Base-by-base conservation (phyloP, 2,797 vertebrate genomes). In the Brotula barbata region DNA sequence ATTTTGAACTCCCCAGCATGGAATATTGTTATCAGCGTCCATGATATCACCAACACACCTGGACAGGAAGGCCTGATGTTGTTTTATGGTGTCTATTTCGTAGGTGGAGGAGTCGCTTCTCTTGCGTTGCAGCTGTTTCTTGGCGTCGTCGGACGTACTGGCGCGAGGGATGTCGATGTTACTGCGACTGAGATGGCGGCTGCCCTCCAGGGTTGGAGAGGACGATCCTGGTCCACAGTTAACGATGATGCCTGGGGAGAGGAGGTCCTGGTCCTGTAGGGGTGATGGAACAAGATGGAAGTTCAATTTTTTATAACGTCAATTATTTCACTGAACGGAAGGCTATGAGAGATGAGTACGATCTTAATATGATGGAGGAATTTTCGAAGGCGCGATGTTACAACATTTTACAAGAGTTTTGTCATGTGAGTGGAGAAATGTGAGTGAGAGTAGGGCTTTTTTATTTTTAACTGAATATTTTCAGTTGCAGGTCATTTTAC, bases 21-120 rank as follows among this genome's bases (percentile, higher is more conserved):
- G 36, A 28, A 20, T 36, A n/a, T 22, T 41, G 25, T 65, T 44
- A 40, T 57, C 15, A 4, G 25, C 21, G 17, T 47, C 23, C 16
- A 12, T 13, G 13, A 21, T 21, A 3, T 25, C 53, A 54, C 16
- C 33, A 2, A 63, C 82, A 34, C 56, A 91, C 97, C 97, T 98
- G 82, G 97, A 93, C 68, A 99, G 92, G 73, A 99, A 99, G 72
- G 97, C 96, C 74, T 98, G 97, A 83, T 99, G 97, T 52, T 98
- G 97, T 71, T 95, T 97, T 80, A 99, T 95, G 0, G 95, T 98
- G 89, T 98, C 97, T 76, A 95, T 45, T 73, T 99, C 97, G 0
- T 97, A 98, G 69, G 97, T 98, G 60, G 97, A 99, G 0, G 96
- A 98, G 87, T 98, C 96, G 0, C 97, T 99, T 71, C 95, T 93